Evolutionary conservation across 2,888 invertebrate genomes (phyloP).

Genomic region (Lagria hirta): DNA sequence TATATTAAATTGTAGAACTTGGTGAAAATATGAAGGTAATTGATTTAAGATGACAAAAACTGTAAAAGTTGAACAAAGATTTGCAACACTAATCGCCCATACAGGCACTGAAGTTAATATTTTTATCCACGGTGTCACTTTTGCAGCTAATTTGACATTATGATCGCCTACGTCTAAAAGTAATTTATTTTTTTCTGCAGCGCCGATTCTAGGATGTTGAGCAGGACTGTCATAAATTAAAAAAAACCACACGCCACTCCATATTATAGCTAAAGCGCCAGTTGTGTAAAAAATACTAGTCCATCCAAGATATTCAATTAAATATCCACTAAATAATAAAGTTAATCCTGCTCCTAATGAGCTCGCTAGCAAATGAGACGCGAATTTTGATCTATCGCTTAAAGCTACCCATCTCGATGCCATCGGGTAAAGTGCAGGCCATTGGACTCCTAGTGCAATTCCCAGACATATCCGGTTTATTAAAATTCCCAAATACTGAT

Average conservation of each 20-base stretch:
- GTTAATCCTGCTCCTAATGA: conserved; percentile 13
- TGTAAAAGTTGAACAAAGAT: conserved; percentile 52
- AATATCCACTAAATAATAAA: conserved; percentile 8
- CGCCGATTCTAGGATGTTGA: conserved; percentile 74
- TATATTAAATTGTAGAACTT: conserved; percentile 6
- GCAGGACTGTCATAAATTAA: conserved; percentile 77
- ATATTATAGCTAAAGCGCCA: conserved; percentile 69
- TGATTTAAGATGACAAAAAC: conserved; percentile 8
- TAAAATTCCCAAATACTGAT: too few relatives aligned
- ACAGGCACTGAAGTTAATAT: conserved; percentile 71
- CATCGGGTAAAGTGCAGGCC: conserved; percentile 6
- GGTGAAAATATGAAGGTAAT: conserved; percentile 7
- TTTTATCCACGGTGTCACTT: conserved; percentile 67
- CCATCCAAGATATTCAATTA: conserved; percentile 63
- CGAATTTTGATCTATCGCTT: conserved; percentile 7
- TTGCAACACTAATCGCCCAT: conserved; percentile 79
- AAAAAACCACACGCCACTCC: conserved; percentile 78
- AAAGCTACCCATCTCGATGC: conserved; percentile 12
- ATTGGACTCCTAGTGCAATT: conserved; percentile 6
- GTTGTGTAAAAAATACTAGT: conserved; percentile 85
- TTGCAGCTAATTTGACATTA: too few relatives aligned
- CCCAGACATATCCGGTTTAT: conserved; percentile 5
- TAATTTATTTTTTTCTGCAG: conserved; percentile 64
- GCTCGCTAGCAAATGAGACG: conserved; percentile 11
- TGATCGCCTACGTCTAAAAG: conserved; percentile 70